Percentiles rank a stretch among this genome's conserved stretches.
These are phyloP conservation scores for Caenorhabditis elegans DNA, from an alignment of 1,140 invertebrate genomes.

Conservation along the genomic window DNA sequence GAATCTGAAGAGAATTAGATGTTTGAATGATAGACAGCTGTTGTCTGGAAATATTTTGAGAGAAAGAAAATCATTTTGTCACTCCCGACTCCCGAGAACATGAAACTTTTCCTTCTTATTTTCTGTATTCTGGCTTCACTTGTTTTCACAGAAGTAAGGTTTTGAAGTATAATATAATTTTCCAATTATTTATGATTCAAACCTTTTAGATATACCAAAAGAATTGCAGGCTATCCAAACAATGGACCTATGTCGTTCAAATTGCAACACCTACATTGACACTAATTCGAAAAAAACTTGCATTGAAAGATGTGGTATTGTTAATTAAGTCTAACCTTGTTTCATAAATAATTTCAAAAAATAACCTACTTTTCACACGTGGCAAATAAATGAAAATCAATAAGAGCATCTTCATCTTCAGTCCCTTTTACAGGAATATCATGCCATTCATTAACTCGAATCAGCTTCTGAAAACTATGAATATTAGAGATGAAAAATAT, in stretches of 20 bases:
- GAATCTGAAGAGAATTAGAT: not conserved
- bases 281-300: not conserved
- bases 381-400: constrained; percentile 14
- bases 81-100: not conserved
- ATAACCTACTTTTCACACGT: constrained; percentile 17
- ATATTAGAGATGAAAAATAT: too few relatives aligned
- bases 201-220: too few relatives aligned
- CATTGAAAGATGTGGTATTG: not conserved
- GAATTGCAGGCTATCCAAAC: constrained; percentile 10
- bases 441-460: constrained; percentile 19
- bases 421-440: not conserved
- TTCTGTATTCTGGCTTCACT: too few relatives aligned
- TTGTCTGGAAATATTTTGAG: not conserved
- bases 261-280: constrained; percentile 11
- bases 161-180: too few relatives aligned
- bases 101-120: too few relatives aligned
- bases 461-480: not conserved
- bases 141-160: too few relatives aligned
- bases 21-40: not conserved
- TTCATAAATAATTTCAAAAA: not conserved
- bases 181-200: too few relatives aligned
- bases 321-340: not conserved
- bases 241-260: not conserved
- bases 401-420: not conserved
- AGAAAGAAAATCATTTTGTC: not conserved